Conservation (phyloP, 2,888 invertebrate genomes). For the Dendrolimus houi region DNA sequence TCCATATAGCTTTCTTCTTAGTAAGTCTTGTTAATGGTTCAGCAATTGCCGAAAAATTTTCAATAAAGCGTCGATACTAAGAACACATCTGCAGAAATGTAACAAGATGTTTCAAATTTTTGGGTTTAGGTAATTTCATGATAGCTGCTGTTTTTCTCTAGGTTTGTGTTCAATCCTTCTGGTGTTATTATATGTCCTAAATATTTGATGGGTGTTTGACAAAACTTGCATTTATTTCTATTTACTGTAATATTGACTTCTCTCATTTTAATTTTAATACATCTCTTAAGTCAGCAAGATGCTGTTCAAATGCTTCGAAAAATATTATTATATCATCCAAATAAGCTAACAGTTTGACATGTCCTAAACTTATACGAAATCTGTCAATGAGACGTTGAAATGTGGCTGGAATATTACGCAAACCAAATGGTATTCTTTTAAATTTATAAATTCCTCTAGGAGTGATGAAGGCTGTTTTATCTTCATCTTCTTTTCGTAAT, state of each 20-base stretch:
- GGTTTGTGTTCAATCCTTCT: conserved; percentile 3
- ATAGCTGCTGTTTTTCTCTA: conserved; percentile 10
- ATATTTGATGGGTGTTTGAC: too few species aligned
- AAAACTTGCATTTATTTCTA: too few species aligned
- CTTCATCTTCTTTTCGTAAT: conserved; percentile 16
- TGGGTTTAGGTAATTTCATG: conserved; percentile 9
- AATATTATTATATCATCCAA: conserved; percentile 24
- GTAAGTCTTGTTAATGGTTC: conserved; percentile 5
- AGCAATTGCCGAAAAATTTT: conserved; percentile 4
- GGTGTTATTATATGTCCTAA: too few species aligned
- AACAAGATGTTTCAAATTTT: conserved; percentile 9
- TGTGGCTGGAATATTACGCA: conserved; percentile 20
- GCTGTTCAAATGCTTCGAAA: conserved; percentile 14
- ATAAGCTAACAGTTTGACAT: conserved; percentile 17
- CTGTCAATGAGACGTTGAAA: conserved; percentile 29
- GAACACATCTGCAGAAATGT: conserved; percentile 18
- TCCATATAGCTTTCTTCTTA: conserved; percentile 5
- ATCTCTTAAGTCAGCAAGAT: conserved; percentile 14
- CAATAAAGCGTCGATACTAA: conserved; percentile 19
- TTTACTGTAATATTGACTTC: too few species aligned
- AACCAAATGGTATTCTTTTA: conserved; percentile 20
- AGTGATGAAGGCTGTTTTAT: conserved; percentile 24
- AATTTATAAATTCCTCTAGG: conserved; percentile 16
- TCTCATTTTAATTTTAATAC: too few species aligned
- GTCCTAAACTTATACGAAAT: conserved; percentile 12